phyloP scores from a whole-genome alignment of 2,888 invertebrate genomes.

The Andrena fulva region DNA sequence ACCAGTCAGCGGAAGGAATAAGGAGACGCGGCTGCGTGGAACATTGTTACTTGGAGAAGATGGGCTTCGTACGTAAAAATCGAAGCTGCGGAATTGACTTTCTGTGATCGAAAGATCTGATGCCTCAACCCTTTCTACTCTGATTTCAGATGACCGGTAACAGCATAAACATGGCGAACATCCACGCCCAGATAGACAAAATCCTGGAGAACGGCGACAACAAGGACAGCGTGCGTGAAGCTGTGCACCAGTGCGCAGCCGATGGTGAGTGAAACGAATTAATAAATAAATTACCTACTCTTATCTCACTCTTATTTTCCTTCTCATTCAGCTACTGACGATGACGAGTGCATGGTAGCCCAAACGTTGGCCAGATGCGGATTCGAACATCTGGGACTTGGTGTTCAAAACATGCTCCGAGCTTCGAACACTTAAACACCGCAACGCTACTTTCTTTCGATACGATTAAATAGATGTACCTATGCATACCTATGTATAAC shows the following conservation, averaged over 20 bases:
- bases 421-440: not conserved
- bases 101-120: too few relatives aligned
- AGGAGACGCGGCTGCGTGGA: conserved; percentile 23
- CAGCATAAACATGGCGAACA: not conserved
- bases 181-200: not conserved
- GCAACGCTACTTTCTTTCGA: too few relatives aligned
- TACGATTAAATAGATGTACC: too few relatives aligned
- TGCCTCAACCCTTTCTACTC: too few relatives aligned
- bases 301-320: not conserved
- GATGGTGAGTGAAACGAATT: not conserved
- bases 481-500: too few relatives aligned
- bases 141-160: conserved; percentile 22
- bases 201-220: rapidly evolving
- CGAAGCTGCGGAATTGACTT: not conserved
- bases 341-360: conserved; percentile 19
- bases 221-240: not conserved
- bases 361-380: not conserved
- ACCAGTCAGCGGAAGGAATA: not conserved
- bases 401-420: not conserved
- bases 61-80: conserved; percentile 21
- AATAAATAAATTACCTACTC: not conserved
- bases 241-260: not conserved
- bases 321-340: not conserved
- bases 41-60: conserved; percentile 15
- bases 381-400: not conserved